Percentiles rank a stretch among this genome's conserved stretches.
Evolutionary conservation across 2,113 vertebrate genomes (phyloP).

Genomic region (Ursus arctos): DNA sequence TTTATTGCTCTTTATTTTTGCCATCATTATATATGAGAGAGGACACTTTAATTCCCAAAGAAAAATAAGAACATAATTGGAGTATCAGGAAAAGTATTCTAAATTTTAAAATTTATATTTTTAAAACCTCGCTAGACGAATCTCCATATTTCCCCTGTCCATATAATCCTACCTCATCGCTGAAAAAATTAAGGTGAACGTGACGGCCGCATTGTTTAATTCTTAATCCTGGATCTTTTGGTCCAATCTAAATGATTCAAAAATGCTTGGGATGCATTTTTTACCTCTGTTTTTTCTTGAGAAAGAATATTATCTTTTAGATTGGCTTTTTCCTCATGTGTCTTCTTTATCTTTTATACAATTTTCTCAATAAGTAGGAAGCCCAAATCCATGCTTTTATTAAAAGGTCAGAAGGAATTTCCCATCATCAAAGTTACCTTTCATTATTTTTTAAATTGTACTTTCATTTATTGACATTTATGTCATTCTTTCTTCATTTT

Average conservation of each 20-base stretch:
- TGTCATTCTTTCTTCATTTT: not conserved
- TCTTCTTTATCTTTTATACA: not conserved
- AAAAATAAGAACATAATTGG: not conserved
- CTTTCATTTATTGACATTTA: not conserved
- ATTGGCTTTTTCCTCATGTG: not conserved
- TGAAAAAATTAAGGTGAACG: not conserved
- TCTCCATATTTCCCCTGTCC: not conserved
- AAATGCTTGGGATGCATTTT: constrained; percentile 47
- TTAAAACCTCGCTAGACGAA: not conserved
- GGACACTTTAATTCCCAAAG: not conserved
- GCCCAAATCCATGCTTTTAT: not conserved
- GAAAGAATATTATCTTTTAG: not conserved
- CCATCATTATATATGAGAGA: not conserved
- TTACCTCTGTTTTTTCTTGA: not conserved
- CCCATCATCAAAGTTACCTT: not conserved
- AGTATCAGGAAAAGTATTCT: not conserved
- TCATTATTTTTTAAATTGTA: not conserved
- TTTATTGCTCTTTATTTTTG: not conserved
- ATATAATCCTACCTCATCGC: not conserved
- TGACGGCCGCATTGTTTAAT: not conserved
- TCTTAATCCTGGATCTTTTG: constrained; percentile 12
- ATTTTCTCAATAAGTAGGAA: not conserved
- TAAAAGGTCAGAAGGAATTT: not conserved
- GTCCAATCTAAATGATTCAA: not conserved
- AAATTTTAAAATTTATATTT: not conserved